Evolutionary conservation across 35 echinoderm and acorn worm genomes (phyloP).

Genomic region (Amphiura filiformis): DNA sequence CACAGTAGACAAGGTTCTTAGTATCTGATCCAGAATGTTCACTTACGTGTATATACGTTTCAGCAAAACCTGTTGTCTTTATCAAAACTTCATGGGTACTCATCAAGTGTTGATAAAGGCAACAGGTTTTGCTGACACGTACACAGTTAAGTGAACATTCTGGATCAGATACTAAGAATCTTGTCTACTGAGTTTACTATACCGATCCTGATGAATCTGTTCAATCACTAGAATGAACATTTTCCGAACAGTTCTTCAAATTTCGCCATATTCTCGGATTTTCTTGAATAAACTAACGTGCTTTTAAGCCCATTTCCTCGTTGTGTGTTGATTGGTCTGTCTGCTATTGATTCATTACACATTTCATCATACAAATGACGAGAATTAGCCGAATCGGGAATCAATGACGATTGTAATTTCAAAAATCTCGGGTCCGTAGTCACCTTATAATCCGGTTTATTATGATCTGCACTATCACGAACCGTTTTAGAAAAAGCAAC

Average conservation of each 20-base stretch:
- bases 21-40: no score
- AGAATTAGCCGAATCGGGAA: conserved; percentile 51
- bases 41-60: no score
- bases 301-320: neutral
- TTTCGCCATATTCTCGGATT: conserved; percentile 34
- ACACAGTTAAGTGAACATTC: no score
- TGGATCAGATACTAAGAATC: no score
- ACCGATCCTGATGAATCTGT: no score
- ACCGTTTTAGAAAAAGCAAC: neutral
- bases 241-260: conserved; percentile 4
- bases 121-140: no score
- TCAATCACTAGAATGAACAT: no score
- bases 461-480: neutral
- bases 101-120: no score
- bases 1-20: no score
- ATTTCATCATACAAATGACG: conserved; percentile 39
- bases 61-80: no score
- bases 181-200: no score
- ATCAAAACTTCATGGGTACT: no score
- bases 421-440: conserved; percentile 53
- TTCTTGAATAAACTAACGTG: neutral
- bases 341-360: neutral
- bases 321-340: neutral
- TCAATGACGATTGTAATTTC: conserved; percentile 30
- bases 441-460: neutral